Conservation (phyloP, 2,888 invertebrate genomes). For the Noctua janthina region DNA sequence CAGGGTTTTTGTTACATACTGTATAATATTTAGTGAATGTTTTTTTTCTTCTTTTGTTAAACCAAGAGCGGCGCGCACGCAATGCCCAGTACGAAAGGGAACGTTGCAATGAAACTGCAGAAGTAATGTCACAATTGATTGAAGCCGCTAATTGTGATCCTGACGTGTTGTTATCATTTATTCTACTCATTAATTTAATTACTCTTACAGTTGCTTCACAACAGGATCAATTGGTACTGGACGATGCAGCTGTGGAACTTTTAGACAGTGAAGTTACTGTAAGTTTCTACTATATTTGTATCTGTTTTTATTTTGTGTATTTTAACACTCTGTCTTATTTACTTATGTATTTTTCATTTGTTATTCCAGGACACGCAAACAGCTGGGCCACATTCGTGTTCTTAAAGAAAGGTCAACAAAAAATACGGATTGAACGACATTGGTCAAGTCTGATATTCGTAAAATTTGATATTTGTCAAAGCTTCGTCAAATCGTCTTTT, state of each 20-base stretch:
- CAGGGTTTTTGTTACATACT: too few relatives aligned
- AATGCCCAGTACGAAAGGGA: constrained; percentile 78
- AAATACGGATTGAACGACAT: neutral
- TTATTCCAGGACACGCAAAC: constrained; percentile 4
- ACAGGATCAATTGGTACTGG: constrained; percentile 45
- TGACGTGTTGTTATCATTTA: constrained; percentile 49
- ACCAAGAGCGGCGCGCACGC: constrained; percentile 77
- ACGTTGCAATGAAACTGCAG: constrained; percentile 73
- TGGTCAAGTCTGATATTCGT: too few relatives aligned
- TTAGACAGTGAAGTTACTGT: constrained; percentile 27
- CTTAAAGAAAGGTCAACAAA: neutral
- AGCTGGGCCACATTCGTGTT: neutral
- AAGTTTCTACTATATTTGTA: neutral
- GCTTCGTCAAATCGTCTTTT: too few relatives aligned
- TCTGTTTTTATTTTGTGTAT: neutral
- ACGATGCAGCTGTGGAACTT: constrained; percentile 30
- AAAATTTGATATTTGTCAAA: too few relatives aligned
- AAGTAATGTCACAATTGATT: constrained; percentile 70
- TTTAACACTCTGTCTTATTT: neutral
- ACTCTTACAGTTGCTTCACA: constrained; percentile 59
- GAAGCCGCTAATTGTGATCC: constrained; percentile 69
- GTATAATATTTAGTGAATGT: too few relatives aligned
- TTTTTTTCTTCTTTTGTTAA: neutral
- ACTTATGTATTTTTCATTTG: neutral
- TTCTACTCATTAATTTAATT: too few relatives aligned